Percentiles rank a stretch among this genome's conserved stretches.
Evolutionary conservation across 2,113 vertebrate genomes (phyloP).

Genomic region (Panthera uncia): DNA sequence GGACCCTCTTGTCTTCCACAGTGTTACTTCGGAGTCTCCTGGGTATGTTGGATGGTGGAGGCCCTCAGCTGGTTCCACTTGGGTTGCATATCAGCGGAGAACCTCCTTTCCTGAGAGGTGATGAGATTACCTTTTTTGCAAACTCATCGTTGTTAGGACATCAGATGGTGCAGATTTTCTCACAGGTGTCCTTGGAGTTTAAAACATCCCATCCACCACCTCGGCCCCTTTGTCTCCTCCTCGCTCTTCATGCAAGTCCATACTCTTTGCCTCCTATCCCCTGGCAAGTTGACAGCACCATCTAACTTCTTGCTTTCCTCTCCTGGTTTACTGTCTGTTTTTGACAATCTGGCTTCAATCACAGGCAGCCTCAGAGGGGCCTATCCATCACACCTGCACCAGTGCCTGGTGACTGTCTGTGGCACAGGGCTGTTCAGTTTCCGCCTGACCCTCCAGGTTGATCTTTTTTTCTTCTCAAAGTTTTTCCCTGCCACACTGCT

Average conservation of each 20-base stretch:
- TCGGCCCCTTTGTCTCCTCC: neutral
- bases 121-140: neutral
- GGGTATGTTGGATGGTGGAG: neutral
- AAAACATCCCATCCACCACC: neutral
- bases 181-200: slow-evolving; percentile 24
- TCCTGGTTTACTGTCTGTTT: slow-evolving; percentile 50
- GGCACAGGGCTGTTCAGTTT: neutral
- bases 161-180: slow-evolving; percentile 28
- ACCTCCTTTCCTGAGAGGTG: neutral
- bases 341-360: slow-evolving; percentile 51
- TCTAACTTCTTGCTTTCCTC: slow-evolving; percentile 40
- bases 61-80: neutral
- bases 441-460: neutral
- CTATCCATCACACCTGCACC: neutral
- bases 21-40: accelerated
- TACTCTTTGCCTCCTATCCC: neutral
- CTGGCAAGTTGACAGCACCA: slow-evolving; percentile 48
- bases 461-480: neutral
- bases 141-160: neutral
- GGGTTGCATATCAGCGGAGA: neutral
- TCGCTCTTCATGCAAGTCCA: slow-evolving; percentile 21
- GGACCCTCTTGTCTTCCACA: neutral
- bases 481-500: neutral
- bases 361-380: neutral
- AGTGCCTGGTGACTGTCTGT: neutral